Evolutionary conservation across 2,113 vertebrate species (phyloP).

Genomic region (Saiga tatarica): DNA sequence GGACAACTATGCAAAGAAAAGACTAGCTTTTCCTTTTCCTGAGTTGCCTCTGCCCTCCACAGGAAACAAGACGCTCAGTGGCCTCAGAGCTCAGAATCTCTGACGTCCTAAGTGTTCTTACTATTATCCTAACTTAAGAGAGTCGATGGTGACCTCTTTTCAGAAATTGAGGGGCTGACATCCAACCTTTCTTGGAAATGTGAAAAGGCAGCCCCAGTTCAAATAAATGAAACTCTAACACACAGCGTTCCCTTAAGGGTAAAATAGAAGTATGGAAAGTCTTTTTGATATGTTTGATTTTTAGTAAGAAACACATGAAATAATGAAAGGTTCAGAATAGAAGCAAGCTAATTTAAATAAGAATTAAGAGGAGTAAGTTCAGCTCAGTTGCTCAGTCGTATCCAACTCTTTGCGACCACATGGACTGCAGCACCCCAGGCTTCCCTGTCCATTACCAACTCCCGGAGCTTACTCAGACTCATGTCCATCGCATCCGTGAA

Average conservation of each 20-base stretch:
- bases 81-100: background rate
- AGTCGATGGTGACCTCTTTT: background rate
- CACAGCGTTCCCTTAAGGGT: background rate
- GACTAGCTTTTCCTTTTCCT: background rate
- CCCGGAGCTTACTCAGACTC: background rate
- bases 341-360: conserved; percentile 7
- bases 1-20: background rate
- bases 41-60: background rate
- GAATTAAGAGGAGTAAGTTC: background rate
- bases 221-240: background rate
- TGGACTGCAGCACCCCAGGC: background rate
- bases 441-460: background rate
- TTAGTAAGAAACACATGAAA: background rate
- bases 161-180: background rate
- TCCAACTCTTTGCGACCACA: background rate
- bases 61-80: background rate
- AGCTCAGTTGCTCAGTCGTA: background rate
- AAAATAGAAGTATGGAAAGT: conserved; percentile 40
- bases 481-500: background rate
- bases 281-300: conserved; percentile 11
- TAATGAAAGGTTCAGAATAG: background rate
- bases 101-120: background rate
- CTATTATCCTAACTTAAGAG: background rate
- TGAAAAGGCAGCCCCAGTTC: background rate
- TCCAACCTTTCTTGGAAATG: background rate